These are phyloP conservation scores for Oreotragus oreotragus DNA, from an alignment of 2,113 vertebrate genomes.

Conservation along the genomic window DNA sequence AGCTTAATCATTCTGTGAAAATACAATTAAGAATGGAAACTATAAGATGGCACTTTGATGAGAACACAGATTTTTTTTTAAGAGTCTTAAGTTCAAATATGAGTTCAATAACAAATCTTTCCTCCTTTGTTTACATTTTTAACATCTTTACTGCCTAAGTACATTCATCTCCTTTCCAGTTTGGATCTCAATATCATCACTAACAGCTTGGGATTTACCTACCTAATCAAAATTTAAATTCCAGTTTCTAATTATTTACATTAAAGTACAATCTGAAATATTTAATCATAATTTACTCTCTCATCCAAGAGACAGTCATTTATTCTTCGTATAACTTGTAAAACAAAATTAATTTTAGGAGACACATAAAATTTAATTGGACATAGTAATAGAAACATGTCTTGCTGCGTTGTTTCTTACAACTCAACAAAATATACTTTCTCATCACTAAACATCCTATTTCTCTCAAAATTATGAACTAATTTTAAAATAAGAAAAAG, in stretches of 20 bases:
- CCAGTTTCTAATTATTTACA: neutral
- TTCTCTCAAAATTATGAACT: slow-evolving; percentile 28
- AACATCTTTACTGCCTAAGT: neutral
- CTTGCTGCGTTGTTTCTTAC: neutral
- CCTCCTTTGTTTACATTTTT: neutral
- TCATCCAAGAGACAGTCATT: neutral
- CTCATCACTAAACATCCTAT: neutral
- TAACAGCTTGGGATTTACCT: neutral
- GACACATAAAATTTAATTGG: neutral
- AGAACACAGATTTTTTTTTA: neutral
- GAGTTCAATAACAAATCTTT: neutral
- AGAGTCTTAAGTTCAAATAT: neutral
- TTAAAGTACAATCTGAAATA: slow-evolving; percentile 1
- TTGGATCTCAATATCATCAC: neutral
- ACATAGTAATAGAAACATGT: neutral
- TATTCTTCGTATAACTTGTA: neutral
- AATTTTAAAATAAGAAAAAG: slow-evolving; percentile 16
- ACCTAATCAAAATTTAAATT: neutral
- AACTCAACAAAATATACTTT: neutral
- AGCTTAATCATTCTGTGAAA: neutral
- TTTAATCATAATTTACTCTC: neutral
- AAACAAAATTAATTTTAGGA: neutral
- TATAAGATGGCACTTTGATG: neutral
- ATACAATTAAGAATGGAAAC: neutral
- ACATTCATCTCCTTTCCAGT: neutral